These are phyloP conservation scores for Phaethon lepturus DNA, from an alignment of 2,113 vertebrate genomes.

Conservation along the genomic window DNA sequence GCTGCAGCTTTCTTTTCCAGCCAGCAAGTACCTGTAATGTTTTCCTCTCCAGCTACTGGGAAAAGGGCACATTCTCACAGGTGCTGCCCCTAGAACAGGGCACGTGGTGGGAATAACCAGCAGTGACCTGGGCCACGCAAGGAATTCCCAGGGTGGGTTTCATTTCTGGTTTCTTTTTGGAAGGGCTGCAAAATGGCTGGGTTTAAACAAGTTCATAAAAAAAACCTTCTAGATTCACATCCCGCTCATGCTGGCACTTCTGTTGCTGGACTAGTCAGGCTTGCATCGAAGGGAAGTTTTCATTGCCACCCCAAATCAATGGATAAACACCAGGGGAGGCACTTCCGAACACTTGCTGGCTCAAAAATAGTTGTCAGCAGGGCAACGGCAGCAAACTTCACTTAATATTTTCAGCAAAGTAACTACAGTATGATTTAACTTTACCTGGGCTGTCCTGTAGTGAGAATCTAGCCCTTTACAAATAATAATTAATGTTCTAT, in stretches of 20 bases:
- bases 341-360: not conserved
- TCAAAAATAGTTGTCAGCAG: not conserved
- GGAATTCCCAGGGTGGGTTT: not conserved
- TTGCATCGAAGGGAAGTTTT: constrained; percentile 26
- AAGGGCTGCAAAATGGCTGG: not conserved
- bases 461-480: constrained; percentile 4
- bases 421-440: not conserved
- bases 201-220: not conserved
- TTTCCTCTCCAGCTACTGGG: not conserved
- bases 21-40: constrained; percentile 22
- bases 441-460: not conserved
- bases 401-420: constrained; percentile 22
- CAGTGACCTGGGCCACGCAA: rapidly evolving
- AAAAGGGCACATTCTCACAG: constrained; percentile 1
- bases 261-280: not conserved
- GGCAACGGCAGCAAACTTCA: constrained; percentile 20
- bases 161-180: not conserved
- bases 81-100: not conserved
- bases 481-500: constrained; percentile 44
- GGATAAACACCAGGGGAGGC: not conserved
- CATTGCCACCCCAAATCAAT: not conserved
- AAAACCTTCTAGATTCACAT: not conserved
- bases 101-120: not conserved
- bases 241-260: not conserved
- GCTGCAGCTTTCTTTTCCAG: constrained; percentile 27